Percentiles rank a stretch among this genome's conserved stretches.
These are phyloP conservation scores for Eubasilissa regina DNA, from an alignment of 1,140 invertebrate genomes.

Conservation along the genomic window DNA sequence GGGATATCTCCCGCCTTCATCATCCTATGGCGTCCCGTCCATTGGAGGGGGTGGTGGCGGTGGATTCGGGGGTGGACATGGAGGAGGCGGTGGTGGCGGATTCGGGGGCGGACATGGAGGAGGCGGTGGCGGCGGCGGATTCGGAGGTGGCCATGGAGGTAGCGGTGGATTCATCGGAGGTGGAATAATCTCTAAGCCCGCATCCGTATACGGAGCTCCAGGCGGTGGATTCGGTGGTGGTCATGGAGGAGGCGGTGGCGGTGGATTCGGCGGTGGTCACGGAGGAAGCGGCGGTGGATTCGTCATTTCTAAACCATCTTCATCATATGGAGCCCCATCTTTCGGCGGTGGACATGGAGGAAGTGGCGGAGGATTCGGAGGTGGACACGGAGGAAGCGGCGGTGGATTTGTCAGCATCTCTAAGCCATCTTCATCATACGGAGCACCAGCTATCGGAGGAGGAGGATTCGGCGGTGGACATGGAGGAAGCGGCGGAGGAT, in stretches of 20 bases:
- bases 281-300: constrained; percentile 35
- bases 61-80: constrained; percentile 59
- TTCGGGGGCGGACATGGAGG: constrained; percentile 63
- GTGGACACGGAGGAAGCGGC: no score
- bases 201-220: constrained; percentile 67
- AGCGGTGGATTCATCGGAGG: constrained; percentile 52
- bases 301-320: constrained; percentile 47
- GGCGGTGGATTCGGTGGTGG: constrained; percentile 55
- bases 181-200: constrained; percentile 66
- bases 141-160: constrained; percentile 60
- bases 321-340: constrained; percentile 62
- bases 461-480: constrained; percentile 57
- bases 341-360: constrained; percentile 30
- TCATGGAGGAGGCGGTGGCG: constrained; percentile 60
- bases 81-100: constrained; percentile 63
- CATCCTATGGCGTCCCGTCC: constrained; percentile 55
- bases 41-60: constrained; percentile 61
- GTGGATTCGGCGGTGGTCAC: constrained; percentile 29
- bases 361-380: no score
- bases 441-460: constrained; percentile 61
- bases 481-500: constrained; percentile 50
- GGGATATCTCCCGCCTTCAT: constrained; percentile 64
- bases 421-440: constrained; percentile 59
- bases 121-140: constrained; percentile 59
- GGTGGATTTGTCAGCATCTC: constrained; percentile 48